Evolutionary conservation across 2,888 invertebrate species (phyloP).

Genomic region (Leucania comma): DNA sequence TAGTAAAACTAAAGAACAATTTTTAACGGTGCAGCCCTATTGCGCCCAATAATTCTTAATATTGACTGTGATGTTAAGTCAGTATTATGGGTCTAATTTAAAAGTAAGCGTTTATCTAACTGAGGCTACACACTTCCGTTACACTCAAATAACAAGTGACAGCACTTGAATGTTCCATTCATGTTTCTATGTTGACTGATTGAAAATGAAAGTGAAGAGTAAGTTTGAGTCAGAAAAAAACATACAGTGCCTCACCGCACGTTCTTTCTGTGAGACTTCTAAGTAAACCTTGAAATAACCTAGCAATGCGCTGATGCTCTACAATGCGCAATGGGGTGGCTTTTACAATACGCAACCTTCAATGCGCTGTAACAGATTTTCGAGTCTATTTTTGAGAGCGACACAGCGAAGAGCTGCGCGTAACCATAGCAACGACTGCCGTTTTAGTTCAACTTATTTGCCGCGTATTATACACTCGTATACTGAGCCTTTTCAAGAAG

Average conservation of each 20-base stretch:
- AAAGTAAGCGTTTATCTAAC: slow-evolving; percentile 65
- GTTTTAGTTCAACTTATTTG: too few relatives aligned
- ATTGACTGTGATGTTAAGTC: slow-evolving; percentile 69
- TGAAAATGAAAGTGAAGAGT: slow-evolving; percentile 29
- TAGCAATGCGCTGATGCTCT: too few relatives aligned
- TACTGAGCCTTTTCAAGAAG: too few relatives aligned
- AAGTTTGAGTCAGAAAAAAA: neutral
- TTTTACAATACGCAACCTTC: too few relatives aligned
- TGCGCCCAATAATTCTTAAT: slow-evolving; percentile 53
- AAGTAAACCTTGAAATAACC: too few relatives aligned
- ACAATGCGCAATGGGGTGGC: too few relatives aligned
- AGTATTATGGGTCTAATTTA: slow-evolving; percentile 69
- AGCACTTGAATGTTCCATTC: slow-evolving; percentile 59
- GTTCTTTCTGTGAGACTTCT: neutral
- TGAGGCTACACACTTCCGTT: slow-evolving; percentile 64
- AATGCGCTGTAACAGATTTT: too few relatives aligned
- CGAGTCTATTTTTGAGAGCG: too few relatives aligned
- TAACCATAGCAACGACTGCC: too few relatives aligned
- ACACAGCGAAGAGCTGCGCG: too few relatives aligned
- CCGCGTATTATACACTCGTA: too few relatives aligned
- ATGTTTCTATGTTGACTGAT: slow-evolving; percentile 33
- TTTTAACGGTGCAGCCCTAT: slow-evolving; percentile 55
- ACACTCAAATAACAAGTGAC: slow-evolving; percentile 52
- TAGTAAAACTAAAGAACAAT: neutral
- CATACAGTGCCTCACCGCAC: neutral